A percentile compares a stretch with the other conserved stretches of the same genome.
phyloP scores from a whole-genome alignment of 2,888 invertebrate genomes.

The Drosophila parthenogenetica region DNA sequence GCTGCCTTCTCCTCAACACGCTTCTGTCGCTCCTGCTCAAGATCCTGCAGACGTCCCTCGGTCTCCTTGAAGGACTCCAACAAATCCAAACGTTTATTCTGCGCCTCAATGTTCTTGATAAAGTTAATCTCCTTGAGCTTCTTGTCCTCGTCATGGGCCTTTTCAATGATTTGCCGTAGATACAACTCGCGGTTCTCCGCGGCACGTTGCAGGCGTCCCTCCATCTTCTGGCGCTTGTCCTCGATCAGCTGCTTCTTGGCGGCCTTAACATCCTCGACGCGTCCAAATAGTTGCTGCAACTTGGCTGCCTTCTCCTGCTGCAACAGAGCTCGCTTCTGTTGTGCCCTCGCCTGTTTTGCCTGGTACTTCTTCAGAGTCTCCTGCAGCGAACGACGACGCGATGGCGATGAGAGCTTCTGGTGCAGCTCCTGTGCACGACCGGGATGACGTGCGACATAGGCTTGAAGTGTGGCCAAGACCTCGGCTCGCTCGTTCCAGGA shows the following conservation, averaged over 20 bases:
- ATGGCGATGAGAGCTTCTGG: conserved; percentile 96
- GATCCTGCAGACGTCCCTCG: conserved; percentile 90
- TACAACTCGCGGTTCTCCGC: conserved; percentile 95
- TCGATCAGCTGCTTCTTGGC: conserved; percentile 95
- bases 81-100: conserved; percentile 96
- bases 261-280: conserved; percentile 93
- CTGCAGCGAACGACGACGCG: conserved; percentile 93
- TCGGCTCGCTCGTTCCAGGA: conserved; percentile 95
- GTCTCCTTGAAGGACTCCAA: conserved; percentile 92
- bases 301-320: conserved; percentile 93
- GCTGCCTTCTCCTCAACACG: conserved; percentile 94
- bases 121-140: conserved; percentile 98
- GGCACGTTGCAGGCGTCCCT: conserved; percentile 91
- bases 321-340: conserved; percentile 92
- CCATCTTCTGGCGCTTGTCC: conserved; percentile 91
- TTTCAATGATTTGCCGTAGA: conserved; percentile 92
- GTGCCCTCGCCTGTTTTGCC: conserved; percentile 96
- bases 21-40: conserved; percentile 94
- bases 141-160: conserved; percentile 99
- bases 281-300: conserved; percentile 93
- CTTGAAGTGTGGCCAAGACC: conserved; percentile 91
- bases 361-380: conserved; percentile 93
- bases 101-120: conserved; percentile 97
- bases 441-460: conserved; percentile 94
- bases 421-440: conserved; percentile 96